These are phyloP conservation scores for Perognathus longimembris DNA, from an alignment of 2,113 vertebrate species.

Conservation along the genomic window DNA sequence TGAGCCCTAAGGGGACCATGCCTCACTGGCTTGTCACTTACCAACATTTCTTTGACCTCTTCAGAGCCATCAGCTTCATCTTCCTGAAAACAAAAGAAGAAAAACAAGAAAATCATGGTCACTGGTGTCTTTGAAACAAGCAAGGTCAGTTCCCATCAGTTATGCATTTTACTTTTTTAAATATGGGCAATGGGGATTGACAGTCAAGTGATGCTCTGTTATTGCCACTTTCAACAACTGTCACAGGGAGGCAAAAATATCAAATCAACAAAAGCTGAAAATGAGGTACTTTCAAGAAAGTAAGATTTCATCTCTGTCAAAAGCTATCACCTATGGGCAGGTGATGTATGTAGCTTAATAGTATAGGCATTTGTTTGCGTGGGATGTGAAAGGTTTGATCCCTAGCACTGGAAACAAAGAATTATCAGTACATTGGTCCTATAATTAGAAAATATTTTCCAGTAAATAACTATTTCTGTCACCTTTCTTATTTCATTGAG, in stretches of 20 bases:
- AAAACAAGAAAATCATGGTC: background rate
- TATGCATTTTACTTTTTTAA: background rate
- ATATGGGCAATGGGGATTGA: background rate
- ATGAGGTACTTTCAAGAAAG: background rate
- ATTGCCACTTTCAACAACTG: constrained; percentile 10
- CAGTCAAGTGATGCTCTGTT: background rate
- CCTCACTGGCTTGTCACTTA: constrained; percentile 74
- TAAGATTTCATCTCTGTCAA: background rate
- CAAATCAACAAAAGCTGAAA: background rate
- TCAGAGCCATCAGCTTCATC: constrained; percentile 86
- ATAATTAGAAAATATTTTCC: background rate
- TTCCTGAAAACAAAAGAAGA: constrained; percentile 79
- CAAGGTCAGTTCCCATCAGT: background rate
- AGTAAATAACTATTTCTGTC: background rate
- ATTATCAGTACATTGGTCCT: background rate
- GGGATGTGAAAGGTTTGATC: background rate
- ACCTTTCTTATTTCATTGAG: background rate
- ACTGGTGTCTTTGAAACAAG: background rate
- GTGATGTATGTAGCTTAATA: background rate
- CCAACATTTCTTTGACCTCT: constrained; percentile 83
- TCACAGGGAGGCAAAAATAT: background rate
- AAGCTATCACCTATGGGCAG: background rate
- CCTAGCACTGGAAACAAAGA: background rate
- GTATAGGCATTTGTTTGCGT: background rate
- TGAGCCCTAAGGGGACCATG: background rate